Conservation (phyloP, 2,888 invertebrate genomes). For the Eupithecia centaureata region DNA sequence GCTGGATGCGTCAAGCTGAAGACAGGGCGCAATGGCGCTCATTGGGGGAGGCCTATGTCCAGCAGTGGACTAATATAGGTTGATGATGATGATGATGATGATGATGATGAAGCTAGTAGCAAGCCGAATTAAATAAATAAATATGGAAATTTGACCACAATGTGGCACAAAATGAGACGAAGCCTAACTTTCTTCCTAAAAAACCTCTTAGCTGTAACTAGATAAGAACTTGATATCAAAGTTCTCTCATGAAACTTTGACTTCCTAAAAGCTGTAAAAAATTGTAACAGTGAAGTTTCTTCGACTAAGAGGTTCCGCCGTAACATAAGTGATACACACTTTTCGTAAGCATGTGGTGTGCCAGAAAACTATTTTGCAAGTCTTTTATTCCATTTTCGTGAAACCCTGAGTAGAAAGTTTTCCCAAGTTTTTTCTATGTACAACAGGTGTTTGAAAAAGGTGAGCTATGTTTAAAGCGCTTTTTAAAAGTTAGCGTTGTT, state of each 20-base stretch:
- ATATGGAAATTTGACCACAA: neutral
- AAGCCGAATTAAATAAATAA: neutral
- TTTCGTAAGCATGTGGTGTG: conserved; percentile 77
- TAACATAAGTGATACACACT: conserved; percentile 65
- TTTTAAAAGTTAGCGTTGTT: conserved; percentile 40
- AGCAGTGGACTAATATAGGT: no score
- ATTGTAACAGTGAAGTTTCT: conserved; percentile 47
- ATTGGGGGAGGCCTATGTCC: no score
- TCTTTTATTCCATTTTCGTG: conserved; percentile 80
- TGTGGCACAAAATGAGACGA: neutral
- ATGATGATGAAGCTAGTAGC: no score
- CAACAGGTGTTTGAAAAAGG: conserved; percentile 79
- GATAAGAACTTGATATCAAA: conserved; percentile 17
- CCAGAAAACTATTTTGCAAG: conserved; percentile 79
- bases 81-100: no score
- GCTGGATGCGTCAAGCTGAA: no score
- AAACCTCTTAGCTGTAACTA: conserved; percentile 18
- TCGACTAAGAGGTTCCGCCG: conserved; percentile 55
- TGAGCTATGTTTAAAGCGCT: conserved; percentile 51
- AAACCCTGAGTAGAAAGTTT: conserved; percentile 77
- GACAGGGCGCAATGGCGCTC: no score
- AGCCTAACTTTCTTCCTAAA: conserved; percentile 30
- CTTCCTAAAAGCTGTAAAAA: conserved; percentile 45
- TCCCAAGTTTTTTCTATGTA: conserved; percentile 65
- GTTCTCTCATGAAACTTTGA: conserved; percentile 30